Evolutionary conservation across 64 coral and sea anemone genomes (phyloP), one percentile per base, ranked within the genome.

Genomic region (Orbicella faveolata): DNA sequence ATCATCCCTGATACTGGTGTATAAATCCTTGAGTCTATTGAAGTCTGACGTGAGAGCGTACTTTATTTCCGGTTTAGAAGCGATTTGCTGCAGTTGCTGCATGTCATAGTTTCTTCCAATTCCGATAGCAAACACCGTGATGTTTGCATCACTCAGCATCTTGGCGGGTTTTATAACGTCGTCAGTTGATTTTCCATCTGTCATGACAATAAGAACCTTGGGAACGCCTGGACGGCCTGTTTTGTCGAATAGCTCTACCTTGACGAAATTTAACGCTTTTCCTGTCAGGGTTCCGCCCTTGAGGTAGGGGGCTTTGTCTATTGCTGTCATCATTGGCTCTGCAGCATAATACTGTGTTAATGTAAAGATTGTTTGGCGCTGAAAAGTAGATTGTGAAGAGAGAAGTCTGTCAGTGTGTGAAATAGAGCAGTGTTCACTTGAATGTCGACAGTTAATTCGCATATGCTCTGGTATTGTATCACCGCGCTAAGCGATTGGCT

Each of bases 121-220:
- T 6, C 89, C 89, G 2, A 90, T n/a, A 20, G 78, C 77, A 48
- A 83, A 82, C 11, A 90, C 52, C 21, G 36, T 90, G 66, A 90
- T 68, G 63, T 79, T 79, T 9, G 20, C 57, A 19, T 18, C 20
- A 18, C 69, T 67, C 21, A 90, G 78, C 1, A 17, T 0, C 19
- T 52, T 2, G 3, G 89, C 89, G 52, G 89, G 89, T 20, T 0
- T 4, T 1, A 2, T 36, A 34, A 90, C 64, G 2, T 53, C 48
- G 36, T 90, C 89, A n/a, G 1, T 30, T 63, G 89, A 83, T 52
- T 61, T 90, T 21, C 89, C 89, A 83, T 90, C 89, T 41, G 89
- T 90, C 77, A 90, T 74, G 16, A 90, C 89, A 19, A 90, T 83
- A 11, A 90, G 89, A 2, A 90, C 66, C 14, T 83, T 81, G 9